Conservation (phyloP, 2,888 invertebrate species). For the Geophilus truncorum region DNA sequence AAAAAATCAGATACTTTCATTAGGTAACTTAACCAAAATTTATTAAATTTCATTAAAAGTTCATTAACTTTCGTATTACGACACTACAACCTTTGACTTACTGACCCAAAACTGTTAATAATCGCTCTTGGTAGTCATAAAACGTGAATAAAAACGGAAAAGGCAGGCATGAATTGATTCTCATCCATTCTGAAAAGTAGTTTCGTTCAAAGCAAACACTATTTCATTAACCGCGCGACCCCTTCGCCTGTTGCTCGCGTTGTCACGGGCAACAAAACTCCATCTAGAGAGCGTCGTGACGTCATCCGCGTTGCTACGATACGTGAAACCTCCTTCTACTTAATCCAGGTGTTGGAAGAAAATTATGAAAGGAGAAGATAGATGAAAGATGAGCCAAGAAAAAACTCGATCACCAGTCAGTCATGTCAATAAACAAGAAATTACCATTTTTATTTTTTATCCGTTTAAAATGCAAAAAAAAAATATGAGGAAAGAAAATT, state of each 20-base stretch:
- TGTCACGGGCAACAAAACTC: not conserved
- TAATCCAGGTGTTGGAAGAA: slow-evolving; percentile 5
- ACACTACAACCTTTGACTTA: too few species aligned
- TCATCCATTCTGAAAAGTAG: not conserved
- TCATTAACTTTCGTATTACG: too few species aligned
- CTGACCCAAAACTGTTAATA: too few species aligned
- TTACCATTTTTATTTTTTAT: too few species aligned
- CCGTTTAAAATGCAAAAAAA: not conserved
- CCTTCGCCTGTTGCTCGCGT: not conserved
- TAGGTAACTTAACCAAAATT: too few species aligned
- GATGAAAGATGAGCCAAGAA: not conserved
- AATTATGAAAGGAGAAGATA: not conserved
- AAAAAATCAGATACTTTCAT: too few species aligned
- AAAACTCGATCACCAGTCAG: not conserved
- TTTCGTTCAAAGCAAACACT: not conserved
- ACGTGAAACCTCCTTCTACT: not conserved
- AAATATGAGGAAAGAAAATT: not conserved
- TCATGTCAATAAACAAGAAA: not conserved
- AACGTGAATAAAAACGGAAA: too few species aligned
- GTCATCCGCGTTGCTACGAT: not conserved
- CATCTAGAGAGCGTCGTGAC: not conserved
- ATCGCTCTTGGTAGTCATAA: too few species aligned
- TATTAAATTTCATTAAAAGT: too few species aligned
- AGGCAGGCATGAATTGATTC: too few species aligned
- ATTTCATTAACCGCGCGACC: not conserved